Percentiles rank a stretch among this genome's conserved stretches.
These are phyloP conservation scores for Alouatta palliata DNA, from an alignment of 2,113 vertebrate genomes.

Conservation along the genomic window DNA sequence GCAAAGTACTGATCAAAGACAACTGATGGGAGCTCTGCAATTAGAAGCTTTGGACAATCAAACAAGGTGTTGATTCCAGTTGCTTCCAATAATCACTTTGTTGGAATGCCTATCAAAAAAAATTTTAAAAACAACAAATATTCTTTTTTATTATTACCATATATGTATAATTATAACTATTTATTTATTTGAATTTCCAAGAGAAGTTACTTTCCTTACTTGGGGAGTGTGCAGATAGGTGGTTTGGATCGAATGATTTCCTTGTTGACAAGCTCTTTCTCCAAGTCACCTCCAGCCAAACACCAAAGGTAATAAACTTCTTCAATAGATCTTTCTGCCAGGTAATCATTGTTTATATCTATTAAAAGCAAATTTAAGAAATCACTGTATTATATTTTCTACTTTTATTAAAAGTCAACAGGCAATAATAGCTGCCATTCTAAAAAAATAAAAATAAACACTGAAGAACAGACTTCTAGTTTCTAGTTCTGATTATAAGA, in stretches of 20 bases:
- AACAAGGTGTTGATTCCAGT: neutral
- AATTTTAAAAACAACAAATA: neutral
- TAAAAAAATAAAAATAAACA: neutral
- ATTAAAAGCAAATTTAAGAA: slow-evolving; percentile 59
- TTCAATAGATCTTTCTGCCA: slow-evolving; percentile 94
- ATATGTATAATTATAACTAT: no score
- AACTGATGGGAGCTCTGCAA: neutral
- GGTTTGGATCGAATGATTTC: slow-evolving; percentile 98
- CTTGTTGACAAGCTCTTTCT: slow-evolving; percentile 98
- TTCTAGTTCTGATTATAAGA: neutral
- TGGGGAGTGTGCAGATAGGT: slow-evolving; percentile 96
- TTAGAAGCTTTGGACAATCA: neutral
- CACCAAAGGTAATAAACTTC: slow-evolving; percentile 99
- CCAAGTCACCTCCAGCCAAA: slow-evolving; percentile 97
- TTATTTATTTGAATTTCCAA: neutral
- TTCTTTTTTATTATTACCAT: neutral
- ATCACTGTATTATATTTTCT: slow-evolving; percentile 47
- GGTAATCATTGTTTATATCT: slow-evolving; percentile 90
- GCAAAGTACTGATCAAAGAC: slow-evolving; percentile 15
- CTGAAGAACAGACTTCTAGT: neutral
- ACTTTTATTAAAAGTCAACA: slow-evolving; percentile 5
- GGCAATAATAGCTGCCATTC: neutral
- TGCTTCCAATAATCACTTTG: neutral
- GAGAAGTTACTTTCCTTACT: slow-evolving; percentile 85
- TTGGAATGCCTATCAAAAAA: slow-evolving; percentile 32